These are phyloP conservation scores for Iselma pallidipennis DNA, from an alignment of 2,888 invertebrate species.

Conservation along the genomic window DNA sequence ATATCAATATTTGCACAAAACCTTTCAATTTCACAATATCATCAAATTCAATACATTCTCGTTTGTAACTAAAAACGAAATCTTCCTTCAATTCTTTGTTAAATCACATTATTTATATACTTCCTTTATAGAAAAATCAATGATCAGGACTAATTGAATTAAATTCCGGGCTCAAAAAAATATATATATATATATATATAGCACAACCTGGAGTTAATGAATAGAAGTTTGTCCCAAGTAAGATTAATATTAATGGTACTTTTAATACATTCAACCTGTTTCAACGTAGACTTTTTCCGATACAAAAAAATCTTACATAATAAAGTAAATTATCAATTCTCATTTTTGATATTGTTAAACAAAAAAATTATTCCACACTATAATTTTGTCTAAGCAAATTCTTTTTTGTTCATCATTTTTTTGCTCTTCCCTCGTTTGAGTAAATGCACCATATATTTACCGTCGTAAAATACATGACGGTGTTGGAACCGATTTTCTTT, in stretches of 20 bases:
- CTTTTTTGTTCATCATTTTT: neutral
- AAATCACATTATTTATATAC: constrained; percentile 5
- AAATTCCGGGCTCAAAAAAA: neutral
- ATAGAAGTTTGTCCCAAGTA: neutral
- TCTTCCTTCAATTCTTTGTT: constrained; percentile 15
- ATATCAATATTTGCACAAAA: constrained; percentile 22
- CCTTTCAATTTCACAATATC: constrained; percentile 19
- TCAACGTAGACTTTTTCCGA: too few species aligned
- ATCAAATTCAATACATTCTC: constrained; percentile 1
- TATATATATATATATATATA: too few species aligned
- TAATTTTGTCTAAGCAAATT: neutral
- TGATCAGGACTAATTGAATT: constrained; percentile 10
- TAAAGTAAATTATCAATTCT: neutral
- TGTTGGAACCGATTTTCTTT: constrained; percentile 2
- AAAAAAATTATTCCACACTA: too few species aligned
- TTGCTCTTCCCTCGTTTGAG: neutral
- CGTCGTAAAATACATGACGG: neutral
- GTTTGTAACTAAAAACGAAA: constrained; percentile 14
- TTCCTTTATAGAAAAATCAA: constrained; percentile 10
- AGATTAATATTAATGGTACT: neutral
- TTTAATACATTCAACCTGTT: neutral
- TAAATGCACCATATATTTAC: neutral
- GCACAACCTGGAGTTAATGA: neutral
- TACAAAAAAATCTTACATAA: too few species aligned
- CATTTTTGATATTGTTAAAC: neutral